Conservation (phyloP, 1,140 invertebrate species). For the Hyles vespertilio region DNA sequence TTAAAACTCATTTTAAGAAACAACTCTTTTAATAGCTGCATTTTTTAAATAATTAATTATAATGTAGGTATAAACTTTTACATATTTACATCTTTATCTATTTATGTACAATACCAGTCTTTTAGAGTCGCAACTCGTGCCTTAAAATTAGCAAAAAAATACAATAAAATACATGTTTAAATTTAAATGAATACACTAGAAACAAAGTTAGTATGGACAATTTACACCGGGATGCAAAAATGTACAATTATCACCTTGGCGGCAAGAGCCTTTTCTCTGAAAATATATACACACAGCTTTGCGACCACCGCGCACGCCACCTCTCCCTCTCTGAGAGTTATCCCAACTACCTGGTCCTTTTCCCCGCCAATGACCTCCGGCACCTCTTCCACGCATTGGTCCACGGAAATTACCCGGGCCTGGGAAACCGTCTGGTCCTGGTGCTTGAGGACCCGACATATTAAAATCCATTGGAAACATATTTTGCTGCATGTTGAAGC, state of each 20-base stretch:
- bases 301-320: slow-evolving; percentile 65
- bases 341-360: slow-evolving; percentile 71
- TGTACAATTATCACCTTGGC: slow-evolving; percentile 85
- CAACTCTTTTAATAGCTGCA: slow-evolving; percentile 5
- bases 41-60: not conserved
- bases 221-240: slow-evolving; percentile 86
- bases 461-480: slow-evolving; percentile 67
- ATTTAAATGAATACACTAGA: slow-evolving; percentile 8
- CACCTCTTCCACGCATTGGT: slow-evolving; percentile 64
- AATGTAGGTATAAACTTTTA: slow-evolving; percentile 20
- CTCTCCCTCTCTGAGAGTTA: slow-evolving; percentile 72
- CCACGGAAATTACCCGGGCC: slow-evolving; percentile 70
- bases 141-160: slow-evolving; percentile 26
- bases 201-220: slow-evolving; percentile 67
- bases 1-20: no score
- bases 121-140: slow-evolving; percentile 31
- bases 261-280: slow-evolving; percentile 84
- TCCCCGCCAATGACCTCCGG: slow-evolving; percentile 73
- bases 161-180: slow-evolving; percentile 18
- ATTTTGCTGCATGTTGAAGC: slow-evolving; percentile 63
- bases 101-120: slow-evolving; percentile 30
- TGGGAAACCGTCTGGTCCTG: slow-evolving; percentile 57
- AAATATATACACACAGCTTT: slow-evolving; percentile 84
- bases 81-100: slow-evolving; percentile 17
- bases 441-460: slow-evolving; percentile 53